Percentiles rank a stretch among this genome's conserved stretches.
Conservation (phyloP, 1,140 invertebrate genomes). For the Atopsyche davidsoni region DNA sequence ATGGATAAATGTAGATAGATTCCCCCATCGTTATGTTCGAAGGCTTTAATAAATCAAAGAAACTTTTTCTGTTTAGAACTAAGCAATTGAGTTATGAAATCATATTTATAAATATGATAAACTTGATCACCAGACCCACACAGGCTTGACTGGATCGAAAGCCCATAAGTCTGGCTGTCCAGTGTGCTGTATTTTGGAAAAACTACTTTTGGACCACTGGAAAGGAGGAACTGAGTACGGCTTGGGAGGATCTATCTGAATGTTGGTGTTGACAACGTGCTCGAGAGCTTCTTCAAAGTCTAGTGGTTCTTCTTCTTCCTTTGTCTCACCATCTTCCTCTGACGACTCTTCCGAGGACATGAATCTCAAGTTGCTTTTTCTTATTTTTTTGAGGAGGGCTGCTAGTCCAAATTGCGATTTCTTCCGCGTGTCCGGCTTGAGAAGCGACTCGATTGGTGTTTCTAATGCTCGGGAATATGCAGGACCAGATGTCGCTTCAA, state of each 20-base stretch:
- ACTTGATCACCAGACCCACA: slow-evolving; percentile 42
- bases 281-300: slow-evolving; percentile 31
- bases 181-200: slow-evolving; percentile 34
- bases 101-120: background rate
- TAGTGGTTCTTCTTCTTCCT: slow-evolving; percentile 35
- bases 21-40: background rate
- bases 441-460: slow-evolving; percentile 22
- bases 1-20: background rate
- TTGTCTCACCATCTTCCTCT: slow-evolving; percentile 38
- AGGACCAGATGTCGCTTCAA: slow-evolving; percentile 41
- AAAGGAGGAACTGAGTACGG: slow-evolving; percentile 34
- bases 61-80: background rate
- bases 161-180: slow-evolving; percentile 43
- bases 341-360: slow-evolving; percentile 32
- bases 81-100: background rate
- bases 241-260: slow-evolving; percentile 25
- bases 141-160: slow-evolving; percentile 38
- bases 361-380: slow-evolving; percentile 20
- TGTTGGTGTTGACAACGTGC: slow-evolving; percentile 26
- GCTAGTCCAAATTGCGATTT: slow-evolving; percentile 24
- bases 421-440: slow-evolving; percentile 23
- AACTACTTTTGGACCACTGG: slow-evolving; percentile 43
- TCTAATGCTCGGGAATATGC: slow-evolving; percentile 33
- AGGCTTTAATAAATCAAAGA: background rate
- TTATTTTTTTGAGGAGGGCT: slow-evolving; percentile 22